Evolutionary conservation across 2,113 vertebrate species (phyloP), one percentile per base, ranked within the genome.

Genomic region (Peromyscus polionotus): DNA sequence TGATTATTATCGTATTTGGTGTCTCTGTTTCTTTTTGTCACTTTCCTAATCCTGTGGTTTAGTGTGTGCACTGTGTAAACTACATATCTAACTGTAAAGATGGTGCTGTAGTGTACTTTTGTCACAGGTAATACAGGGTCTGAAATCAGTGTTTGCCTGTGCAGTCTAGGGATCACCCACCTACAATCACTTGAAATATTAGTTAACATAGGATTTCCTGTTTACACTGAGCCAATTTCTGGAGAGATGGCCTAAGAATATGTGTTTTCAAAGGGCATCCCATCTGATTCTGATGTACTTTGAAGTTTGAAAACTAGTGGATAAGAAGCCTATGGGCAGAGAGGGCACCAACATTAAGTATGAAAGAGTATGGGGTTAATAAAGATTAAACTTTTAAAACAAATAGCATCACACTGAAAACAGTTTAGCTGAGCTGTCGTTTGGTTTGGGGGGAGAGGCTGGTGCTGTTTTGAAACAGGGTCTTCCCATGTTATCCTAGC

Each of bases 351-450:
- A 24, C 51, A 48, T 63, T 86, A 94, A 93, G 48, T 76, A 92
- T 5, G 8, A 33, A 88, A 75, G 24, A 88, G 8, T 13, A 73
- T 54, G 26, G 86, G 14, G 14, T 48, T 81, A 39, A 91, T 31
- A 65, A 63, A 33, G 42, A 65, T 31, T 31, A 65, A 31, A 31
- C 8, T 17, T 85, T 45, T 65, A 61, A 73, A 91, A 81, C 39
- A 86, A 87, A 90, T 14, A 77, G 17, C 19, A 22, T 93, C 68
- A 95, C 17, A 80, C 7, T 95, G 17, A 54, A 95, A 94, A 48
- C 39, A 90, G 77, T 7, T 81, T 81, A 80, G 11, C 45, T 96
- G 42, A 81, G 8, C 11, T 33, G 39, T 17, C 42, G 9, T 63
- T 63, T 61, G 54, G 14, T 39, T 39, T 28, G 1, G 3, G 6